phyloP scores from a whole-genome alignment of 2,888 invertebrate species.

The Himalopsyche anomala region DNA sequence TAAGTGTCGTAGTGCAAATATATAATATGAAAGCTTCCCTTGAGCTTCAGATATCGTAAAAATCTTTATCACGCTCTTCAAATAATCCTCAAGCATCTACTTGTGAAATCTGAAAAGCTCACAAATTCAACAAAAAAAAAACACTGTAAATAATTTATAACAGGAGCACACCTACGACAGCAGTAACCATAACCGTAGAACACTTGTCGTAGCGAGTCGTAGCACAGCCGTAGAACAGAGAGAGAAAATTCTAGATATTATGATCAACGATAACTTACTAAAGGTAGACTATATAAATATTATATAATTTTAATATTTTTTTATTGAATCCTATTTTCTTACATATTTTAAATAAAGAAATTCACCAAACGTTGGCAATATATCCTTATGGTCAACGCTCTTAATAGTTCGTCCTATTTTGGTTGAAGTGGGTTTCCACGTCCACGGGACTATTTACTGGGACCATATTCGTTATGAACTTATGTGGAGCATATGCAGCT shows the following conservation, averaged over 20 bases:
- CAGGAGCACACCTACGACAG: conserved; percentile 26
- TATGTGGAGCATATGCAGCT: no score
- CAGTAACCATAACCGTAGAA: conserved; percentile 30
- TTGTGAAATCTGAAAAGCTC: conserved; percentile 34
- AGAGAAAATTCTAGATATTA: conserved; percentile 34
- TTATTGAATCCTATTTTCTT: no score
- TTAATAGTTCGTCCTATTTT: no score
- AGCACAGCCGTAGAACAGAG: conserved; percentile 30
- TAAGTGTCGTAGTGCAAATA: no score
- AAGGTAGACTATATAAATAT: not conserved
- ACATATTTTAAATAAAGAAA: no score
- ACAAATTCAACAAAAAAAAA: conserved; percentile 33
- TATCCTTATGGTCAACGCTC: no score
- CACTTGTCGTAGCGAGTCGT: conserved; percentile 28
- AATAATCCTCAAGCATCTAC: conserved; percentile 20
- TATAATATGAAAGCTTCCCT: not conserved
- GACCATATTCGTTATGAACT: no score
- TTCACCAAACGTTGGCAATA: no score
- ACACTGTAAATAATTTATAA: conserved; percentile 30
- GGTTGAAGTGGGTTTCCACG: no score
- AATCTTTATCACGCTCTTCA: conserved; percentile 34
- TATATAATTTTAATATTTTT: not conserved
- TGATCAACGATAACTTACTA: not conserved
- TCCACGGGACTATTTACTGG: no score
- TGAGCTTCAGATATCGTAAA: conserved; percentile 1